A percentile compares a stretch with the other conserved stretches of the same genome.
phyloP scores from a whole-genome alignment of 2,888 invertebrate genomes.

The Mythimna vitellina region DNA sequence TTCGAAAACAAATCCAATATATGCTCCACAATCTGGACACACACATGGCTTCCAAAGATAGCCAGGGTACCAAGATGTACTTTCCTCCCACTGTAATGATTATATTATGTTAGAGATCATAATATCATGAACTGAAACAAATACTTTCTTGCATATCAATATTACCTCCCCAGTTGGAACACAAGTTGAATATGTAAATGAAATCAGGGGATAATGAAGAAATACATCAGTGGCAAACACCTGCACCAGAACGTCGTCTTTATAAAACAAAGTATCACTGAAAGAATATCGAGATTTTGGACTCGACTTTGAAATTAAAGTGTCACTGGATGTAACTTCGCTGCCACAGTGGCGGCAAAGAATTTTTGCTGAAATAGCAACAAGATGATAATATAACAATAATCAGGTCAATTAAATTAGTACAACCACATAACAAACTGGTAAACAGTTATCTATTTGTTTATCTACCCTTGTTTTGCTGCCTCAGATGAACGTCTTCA shows the following conservation, averaged over 20 bases:
- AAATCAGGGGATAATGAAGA: conserved; percentile 75
- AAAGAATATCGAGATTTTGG: conserved; percentile 70
- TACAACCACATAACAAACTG: conserved; percentile 23
- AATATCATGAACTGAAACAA: not conserved
- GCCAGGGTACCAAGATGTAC: conserved; percentile 91
- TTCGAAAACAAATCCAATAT: conserved; percentile 91
- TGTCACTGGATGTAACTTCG: conserved; percentile 69
- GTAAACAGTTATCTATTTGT: conserved; percentile 25
- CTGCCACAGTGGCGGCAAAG: conserved; percentile 80
- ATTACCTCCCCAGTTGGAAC: conserved; percentile 78
- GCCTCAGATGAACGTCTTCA: conserved; percentile 36
- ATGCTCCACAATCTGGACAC: conserved; percentile 90
- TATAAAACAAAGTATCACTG: conserved; percentile 76
- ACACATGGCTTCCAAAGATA: conserved; percentile 90
- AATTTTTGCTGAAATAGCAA: conserved; percentile 72
- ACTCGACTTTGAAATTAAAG: conserved; percentile 72
- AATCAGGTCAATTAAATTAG: not conserved
- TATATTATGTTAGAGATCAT: conserved; percentile 16
- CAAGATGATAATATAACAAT: not conserved
- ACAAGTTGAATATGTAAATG: conserved; percentile 73
- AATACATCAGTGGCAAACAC: conserved; percentile 72
- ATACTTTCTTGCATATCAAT: not conserved
- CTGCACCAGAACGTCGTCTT: conserved; percentile 75
- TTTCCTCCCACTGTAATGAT: conserved; percentile 87
- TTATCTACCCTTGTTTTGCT: conserved; percentile 45